Conservation (phyloP, 2,797 vertebrate genomes). For the Netta rufina region DNA sequence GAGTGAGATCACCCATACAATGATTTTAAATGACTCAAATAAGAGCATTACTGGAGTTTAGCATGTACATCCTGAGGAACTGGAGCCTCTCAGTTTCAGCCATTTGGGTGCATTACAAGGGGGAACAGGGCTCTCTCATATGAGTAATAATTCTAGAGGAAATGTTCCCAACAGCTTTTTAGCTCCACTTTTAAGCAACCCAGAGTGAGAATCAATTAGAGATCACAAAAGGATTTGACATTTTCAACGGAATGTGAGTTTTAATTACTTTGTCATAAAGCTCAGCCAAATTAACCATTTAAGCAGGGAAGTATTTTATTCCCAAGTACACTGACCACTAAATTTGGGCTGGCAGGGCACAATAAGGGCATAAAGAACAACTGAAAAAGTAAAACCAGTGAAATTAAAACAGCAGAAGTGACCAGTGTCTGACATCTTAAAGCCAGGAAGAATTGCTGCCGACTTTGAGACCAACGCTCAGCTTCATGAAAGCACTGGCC, state of each 20-base stretch:
- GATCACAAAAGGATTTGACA: not conserved
- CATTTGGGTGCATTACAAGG: not conserved
- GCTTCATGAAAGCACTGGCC: not conserved
- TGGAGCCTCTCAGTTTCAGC: not conserved
- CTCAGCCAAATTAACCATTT: not conserved
- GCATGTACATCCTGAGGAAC: not conserved
- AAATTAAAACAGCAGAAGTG: fast-evolving
- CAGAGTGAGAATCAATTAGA: not conserved
- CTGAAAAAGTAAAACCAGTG: not conserved
- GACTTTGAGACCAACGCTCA: not conserved
- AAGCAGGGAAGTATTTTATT: not conserved
- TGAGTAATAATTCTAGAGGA: not conserved
- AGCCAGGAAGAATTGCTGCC: not conserved
- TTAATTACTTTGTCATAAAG: not conserved
- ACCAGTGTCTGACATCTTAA: not conserved
- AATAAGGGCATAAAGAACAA: fast-evolving
- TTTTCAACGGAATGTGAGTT: not conserved
- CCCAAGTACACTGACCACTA: not conserved
- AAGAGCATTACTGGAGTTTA: not conserved
- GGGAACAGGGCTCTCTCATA: not conserved
- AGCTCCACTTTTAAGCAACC: not conserved
- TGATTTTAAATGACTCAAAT: not conserved
- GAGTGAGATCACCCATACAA: slow-evolving; percentile 35
- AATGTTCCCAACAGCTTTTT: not conserved
- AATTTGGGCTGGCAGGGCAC: not conserved